Base-by-base conservation (phyloP, 2,797 vertebrate species). In the Australoheros facetus region DNA sequence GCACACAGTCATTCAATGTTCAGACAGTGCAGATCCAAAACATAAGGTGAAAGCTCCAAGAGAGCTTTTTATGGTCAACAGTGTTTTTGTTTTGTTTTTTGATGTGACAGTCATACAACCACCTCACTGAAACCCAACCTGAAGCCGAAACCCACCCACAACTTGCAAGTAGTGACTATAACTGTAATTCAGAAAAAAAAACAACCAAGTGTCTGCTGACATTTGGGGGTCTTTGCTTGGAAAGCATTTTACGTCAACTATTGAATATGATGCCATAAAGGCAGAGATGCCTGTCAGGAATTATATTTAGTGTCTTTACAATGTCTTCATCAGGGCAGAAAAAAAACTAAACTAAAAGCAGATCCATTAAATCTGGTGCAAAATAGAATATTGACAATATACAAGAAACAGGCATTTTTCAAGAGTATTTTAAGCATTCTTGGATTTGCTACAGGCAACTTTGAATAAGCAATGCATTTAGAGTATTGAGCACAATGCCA, bases 41-140 rank as follows among this genome's bases (percentile, higher is more conserved):
- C 75, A 74, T 11, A 69, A 4, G 55, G 45, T 30, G 14, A 66
- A 77, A 77, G 56, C 57, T 69, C 64, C 34, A 79, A 69, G 21
- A 74, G 48, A 75, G 56, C 45, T 75, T 78, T 75, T 83, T 77
- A 26, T 71, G 75, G 84, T 74, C 55, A 58, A 62, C 69, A 32
- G 45, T 17, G 60, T 73, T 70, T 81, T 57, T 56, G 21, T 76
- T 16, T n/a, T 71, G 3, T 53, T 48, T 21, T 16, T 19, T 64
- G 8, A 81, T 17, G 10, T 2, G 42, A 14, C 85, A 54, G 77
- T 81, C 73, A 78, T 77, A 51, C 79, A 71, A 78, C 73, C 37
- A 48, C 21, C 55, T 73, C 9, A 2, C 69, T 8, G 51, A 28
- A 72, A 42, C 12, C 42, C 62, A 66, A 1, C n/a, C 19, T 57